Base-by-base conservation (phyloP, 2,797 vertebrate species). In the Momotus momota region DNA sequence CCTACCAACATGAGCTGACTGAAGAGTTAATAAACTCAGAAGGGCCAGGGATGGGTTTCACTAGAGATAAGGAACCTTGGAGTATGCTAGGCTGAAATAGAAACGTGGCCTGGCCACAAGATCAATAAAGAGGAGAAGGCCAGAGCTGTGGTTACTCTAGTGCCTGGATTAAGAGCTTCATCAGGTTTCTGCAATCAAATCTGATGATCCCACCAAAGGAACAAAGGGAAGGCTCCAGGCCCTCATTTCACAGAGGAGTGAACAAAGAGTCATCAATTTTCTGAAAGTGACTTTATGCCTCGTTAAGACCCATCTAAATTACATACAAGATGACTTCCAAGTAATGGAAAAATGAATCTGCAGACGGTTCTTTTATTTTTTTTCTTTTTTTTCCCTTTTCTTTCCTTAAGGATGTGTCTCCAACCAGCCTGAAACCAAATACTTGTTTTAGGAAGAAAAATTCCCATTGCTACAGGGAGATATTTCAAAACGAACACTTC, bases 241-340 rank as follows among this genome's bases (percentile, higher is more conserved):
- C 86, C 81, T 95, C 88, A 85, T 96, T 96, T 96, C 69, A 92
- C 60, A 92, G 81, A 93, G 78, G 29, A 89, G 69, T 1, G 8
- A 92, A 93, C 3, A 2, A 90, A 93, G 90, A 92, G 75, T 91
- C 95, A 95, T 95, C 95, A 89, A 72, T 97, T 97, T 96, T 88
- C 93, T 90, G 65, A 85, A 94, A 95, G 95, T 96, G 95, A 95
- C 93, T 96, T 94, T 83, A 96, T 94, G 95, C 90, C 92, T 97
- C 84, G 83, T 96, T 97, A 96, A 96, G 90, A 95, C 74, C 91
- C 77, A 95, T 94, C 91, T 96, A 94, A 95, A 97, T 96, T 95
- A 93, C 86, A 94, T 75, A 97, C 90, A 95, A 86, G 93, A 93
- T 92, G 93, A 96, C 74, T 95, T 96, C 92, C 90, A 94, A 92